These are phyloP conservation scores for Lerista edwardsae DNA, from an alignment of 2,797 vertebrate species.

Conservation along the genomic window DNA sequence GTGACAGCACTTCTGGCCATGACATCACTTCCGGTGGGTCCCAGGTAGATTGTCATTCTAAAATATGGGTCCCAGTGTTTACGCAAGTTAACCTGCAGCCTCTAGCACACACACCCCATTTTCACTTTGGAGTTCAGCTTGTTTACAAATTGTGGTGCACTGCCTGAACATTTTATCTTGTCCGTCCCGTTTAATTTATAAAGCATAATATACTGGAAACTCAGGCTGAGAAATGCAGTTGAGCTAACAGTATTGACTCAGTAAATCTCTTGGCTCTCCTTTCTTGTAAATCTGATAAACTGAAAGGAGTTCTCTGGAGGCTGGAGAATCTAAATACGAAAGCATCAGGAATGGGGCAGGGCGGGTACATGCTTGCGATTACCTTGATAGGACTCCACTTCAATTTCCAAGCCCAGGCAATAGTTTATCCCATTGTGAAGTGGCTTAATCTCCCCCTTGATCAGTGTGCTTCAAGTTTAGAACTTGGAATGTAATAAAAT, in stretches of 20 bases:
- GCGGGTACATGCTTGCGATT: slow-evolving; percentile 43
- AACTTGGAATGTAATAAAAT: slow-evolving; percentile 61
- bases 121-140: slow-evolving; percentile 69
- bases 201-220: slow-evolving; percentile 70
- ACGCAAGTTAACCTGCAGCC: slow-evolving; percentile 45
- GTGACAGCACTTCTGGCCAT: no score
- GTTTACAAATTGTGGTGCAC: slow-evolving; percentile 68
- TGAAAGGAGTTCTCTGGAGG: slow-evolving; percentile 56
- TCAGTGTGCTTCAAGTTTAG: slow-evolving; percentile 60
- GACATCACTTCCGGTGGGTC: no score
- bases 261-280: slow-evolving; percentile 69
- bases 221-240: slow-evolving; percentile 69
- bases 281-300: slow-evolving; percentile 75
- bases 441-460: slow-evolving; percentile 70
- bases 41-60: no score
- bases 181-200: slow-evolving; percentile 73
- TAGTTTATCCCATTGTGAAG: slow-evolving; percentile 69
- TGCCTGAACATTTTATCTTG: slow-evolving; percentile 71
- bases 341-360: background rate
- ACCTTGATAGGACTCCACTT: slow-evolving; percentile 65
- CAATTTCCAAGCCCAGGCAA: slow-evolving; percentile 60
- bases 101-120: slow-evolving; percentile 54
- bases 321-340: slow-evolving; percentile 71
- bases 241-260: slow-evolving; percentile 72
- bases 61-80: no score